Percentiles rank a stretch among this genome's conserved stretches.
Conservation (phyloP, 2,113 vertebrate species). For the Oncorhynchus keta region DNA sequence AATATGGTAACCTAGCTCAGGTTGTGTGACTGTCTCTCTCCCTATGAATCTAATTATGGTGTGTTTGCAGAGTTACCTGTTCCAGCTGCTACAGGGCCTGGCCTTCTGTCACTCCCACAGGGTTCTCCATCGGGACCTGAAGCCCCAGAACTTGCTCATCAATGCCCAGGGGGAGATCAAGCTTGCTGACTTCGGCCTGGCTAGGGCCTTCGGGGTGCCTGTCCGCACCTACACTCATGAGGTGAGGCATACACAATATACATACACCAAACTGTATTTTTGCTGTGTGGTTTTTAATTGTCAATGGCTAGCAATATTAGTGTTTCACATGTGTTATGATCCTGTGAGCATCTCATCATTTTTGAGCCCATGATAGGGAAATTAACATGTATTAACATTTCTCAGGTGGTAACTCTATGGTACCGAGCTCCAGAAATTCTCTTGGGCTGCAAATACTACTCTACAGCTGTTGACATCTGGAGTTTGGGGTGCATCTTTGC, state of each 20-base stretch:
- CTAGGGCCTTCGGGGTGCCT: slow-evolving; percentile 91
- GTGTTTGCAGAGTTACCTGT: slow-evolving; percentile 85
- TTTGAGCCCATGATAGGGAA: neutral
- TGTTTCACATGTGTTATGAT: too few relatives aligned
- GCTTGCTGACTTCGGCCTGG: slow-evolving; percentile 91
- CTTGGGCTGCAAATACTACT: slow-evolving; percentile 95
- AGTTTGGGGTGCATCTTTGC: slow-evolving; percentile 96
- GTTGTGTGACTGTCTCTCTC: neutral
- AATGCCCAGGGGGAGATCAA: slow-evolving; percentile 94
- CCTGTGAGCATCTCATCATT: too few relatives aligned
- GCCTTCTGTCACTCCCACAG: slow-evolving; percentile 95
- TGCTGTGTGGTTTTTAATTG: neutral
- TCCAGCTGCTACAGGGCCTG: slow-evolving; percentile 93
- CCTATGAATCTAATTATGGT: neutral
- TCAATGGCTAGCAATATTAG: neutral
- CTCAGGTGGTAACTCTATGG: slow-evolving; percentile 93
- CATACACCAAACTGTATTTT: too few relatives aligned
- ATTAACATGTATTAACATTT: neutral
- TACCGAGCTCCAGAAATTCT: slow-evolving; percentile 95
- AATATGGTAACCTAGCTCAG: too few relatives aligned
- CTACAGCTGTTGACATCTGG: slow-evolving; percentile 96
- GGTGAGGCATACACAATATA: slow-evolving; percentile 58
- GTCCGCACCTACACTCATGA: slow-evolving; percentile 96
- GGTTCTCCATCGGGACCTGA: slow-evolving; percentile 91
- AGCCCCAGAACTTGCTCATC: slow-evolving; percentile 95